Base-by-base conservation (phyloP, 2,113 vertebrate genomes). In the Myiagra hebetior region DNA sequence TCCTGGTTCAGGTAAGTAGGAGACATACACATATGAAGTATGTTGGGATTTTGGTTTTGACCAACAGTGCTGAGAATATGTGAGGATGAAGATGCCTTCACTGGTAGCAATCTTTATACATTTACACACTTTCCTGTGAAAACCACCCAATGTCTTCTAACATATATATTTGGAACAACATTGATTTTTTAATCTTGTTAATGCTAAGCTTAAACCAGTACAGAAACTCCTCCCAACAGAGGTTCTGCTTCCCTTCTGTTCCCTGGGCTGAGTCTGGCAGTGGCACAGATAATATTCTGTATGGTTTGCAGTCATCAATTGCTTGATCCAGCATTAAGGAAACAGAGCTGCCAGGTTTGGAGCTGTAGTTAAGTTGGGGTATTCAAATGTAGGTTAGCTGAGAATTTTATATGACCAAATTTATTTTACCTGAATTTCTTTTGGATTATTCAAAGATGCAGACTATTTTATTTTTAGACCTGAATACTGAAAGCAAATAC, bases 91-190 rank as follows among this genome's bases (percentile, higher is more conserved):
- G 42, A 26, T 53, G 24, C 69, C 9, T 41, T 85, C 17, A 3
- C 30, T 67, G 52, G 33, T 6, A 44, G 64, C 53, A 57, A 26
- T 69, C n/a, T 84, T 55, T 37, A 1, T 5, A 30, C 2, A 4
- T 20, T 50, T 62, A 13, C 30, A 56, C 5, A 2, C 21, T 59
- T 62, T 1, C 21, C 44, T 55, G 6, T 11, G 53, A 59, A 49
- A 57, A 72, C 15, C 7, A 39, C 60, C 5, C 27, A 3, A 0
- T 35, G 9, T 72, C 37, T 41, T 23, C 16, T 1, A 37, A 15
- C 1, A 1, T 31, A 2, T 47, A 0, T 30, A 8, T 65, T 80
- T 69, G 30, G 50, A 67, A 30, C 16, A 42, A 11, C 2, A 2
- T 6, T 4, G 10, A 8, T n/a, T 78, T 89, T 33, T 63, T 15